Evolutionary conservation across 2,113 vertebrate genomes (phyloP), one percentile per base, ranked within the genome.

Genomic region (Haemorhous mexicanus): DNA sequence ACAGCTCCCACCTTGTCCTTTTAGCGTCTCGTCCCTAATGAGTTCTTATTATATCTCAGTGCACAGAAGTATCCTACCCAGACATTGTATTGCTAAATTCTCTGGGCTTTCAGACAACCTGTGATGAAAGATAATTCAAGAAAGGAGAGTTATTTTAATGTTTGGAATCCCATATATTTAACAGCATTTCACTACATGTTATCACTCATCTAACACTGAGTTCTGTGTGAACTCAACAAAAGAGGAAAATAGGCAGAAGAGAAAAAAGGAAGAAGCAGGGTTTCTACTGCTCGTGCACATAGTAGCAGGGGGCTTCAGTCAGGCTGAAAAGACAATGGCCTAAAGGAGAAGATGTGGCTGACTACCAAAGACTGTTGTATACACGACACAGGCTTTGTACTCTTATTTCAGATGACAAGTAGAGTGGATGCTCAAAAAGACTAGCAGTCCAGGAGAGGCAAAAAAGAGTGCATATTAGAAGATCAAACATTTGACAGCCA

Each of bases 361-460:
- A 80, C 52, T 64, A 94, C 92, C 63, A 83, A 95, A 87, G 82
- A 82, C 81, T 64, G 81, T 70, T 93, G 94, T 94, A 93, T 70
- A 94, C 68, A 79, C 0, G 33, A 86, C 13, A 16, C 68, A 64
- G 88, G 76, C 90, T 96, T 96, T 97, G 80, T 95, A 93, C 69
- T 79, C 83, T 79, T 94, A 90, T 95, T 96, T 94, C 90, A 96
- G 44, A 90, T 90, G 86, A 94, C 93, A 97, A 94, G 94, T 87
- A 67, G 67, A 95, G 94, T 91, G 78, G 64, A 63, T 30, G 28
- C 76, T 93, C 86, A 96, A 91, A 96, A 95, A 86, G 83, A 81
- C 63, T 87, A 89, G 79, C 88, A 93, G 90, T 85, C 87, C 91
- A 69, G 37, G 55, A 69, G 67, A 96, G 49, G 89, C 58, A 80